phyloP scores from a whole-genome alignment of 2,888 invertebrate species.

The Lepeophtheirus nordmannii region DNA sequence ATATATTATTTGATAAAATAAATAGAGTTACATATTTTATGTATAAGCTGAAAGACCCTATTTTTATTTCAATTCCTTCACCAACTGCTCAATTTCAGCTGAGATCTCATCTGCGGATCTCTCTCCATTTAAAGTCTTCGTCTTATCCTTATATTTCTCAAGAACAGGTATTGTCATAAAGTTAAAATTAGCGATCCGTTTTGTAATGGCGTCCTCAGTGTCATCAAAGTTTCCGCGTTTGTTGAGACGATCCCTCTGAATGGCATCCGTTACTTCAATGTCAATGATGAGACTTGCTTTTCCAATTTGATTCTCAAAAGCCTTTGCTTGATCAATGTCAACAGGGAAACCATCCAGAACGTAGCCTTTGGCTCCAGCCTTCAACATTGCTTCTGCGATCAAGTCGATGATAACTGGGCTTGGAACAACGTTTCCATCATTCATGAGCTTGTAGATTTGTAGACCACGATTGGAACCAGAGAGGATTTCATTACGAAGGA shows the following conservation, averaged over 20 bases:
- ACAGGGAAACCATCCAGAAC: slow-evolving; percentile 43
- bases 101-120: slow-evolving; percentile 4
- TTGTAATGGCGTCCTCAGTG: slow-evolving; percentile 41
- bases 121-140: slow-evolving; percentile 33
- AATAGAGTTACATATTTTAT: too few species aligned
- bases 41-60: neutral
- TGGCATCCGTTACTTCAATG: slow-evolving; percentile 13
- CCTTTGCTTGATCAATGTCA: slow-evolving; percentile 38
- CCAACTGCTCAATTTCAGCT: slow-evolving; percentile 9
- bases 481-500: slow-evolving; percentile 36
- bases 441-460: slow-evolving; percentile 36
- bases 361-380: slow-evolving; percentile 37
- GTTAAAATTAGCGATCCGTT: slow-evolving; percentile 40
- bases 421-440: slow-evolving; percentile 37
- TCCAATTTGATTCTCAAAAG: slow-evolving; percentile 39
- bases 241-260: slow-evolving; percentile 37
- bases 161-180: slow-evolving; percentile 40
- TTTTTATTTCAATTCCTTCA: slow-evolving; percentile 10
- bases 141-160: slow-evolving; percentile 36
- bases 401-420: slow-evolving; percentile 38
- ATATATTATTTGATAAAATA: too few species aligned
- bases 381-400: slow-evolving; percentile 38
- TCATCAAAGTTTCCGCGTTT: slow-evolving; percentile 42
- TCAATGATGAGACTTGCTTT: neutral
- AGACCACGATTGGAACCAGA: slow-evolving; percentile 37